Base-by-base conservation (phyloP, 1,140 invertebrate species). In the Scaptomyza hsui region DNA sequence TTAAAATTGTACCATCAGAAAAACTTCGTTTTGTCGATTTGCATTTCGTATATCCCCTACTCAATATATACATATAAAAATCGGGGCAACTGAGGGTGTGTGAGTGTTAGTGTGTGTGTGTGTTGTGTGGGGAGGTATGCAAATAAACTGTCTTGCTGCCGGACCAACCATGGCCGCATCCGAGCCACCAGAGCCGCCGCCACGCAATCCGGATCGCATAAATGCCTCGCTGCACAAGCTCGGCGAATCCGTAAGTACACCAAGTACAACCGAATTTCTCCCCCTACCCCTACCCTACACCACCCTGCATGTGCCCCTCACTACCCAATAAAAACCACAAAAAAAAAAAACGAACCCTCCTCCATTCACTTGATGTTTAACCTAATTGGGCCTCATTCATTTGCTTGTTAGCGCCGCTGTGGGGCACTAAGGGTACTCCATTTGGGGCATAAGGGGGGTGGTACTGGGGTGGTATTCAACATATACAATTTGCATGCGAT, bases 121-220 rank as follows among this genome's bases (percentile, higher is more conserved):
- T 10, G 26, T 29, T 29, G 26, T 29, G 16, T 16, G 89, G 73
- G 41, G 61, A 78, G 80, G 78, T 78, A 91, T 91, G 90, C 90
- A 91, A 91, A 90, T 91, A 83, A 91, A 91, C 78, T 85, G 90
- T 72, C 71, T 85, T 45, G 78, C 79, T 75, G 76, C 82, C 74
- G 88, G 88, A 83, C 88, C 88, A 70, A 91, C 90, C 59, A 91
- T 91, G 90, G 90, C 90, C 77, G 90, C 90, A 75, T 91, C 90
- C 69, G 90, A 91, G 83, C 90, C 90, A 75, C 90, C 90, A 89
- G 90, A 91, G 86, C 90, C 90, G 72, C 90, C 90, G 74, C 90
- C 90, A 70, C 75, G 90, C 74, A 91, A 91, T 89, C 90, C 90
- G 86, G 90, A 91, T 74, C 89, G 90, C 81, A 91, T 91, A 78